Conservation (phyloP, 2,888 invertebrate species). For the Eupithecia vulgata region DNA sequence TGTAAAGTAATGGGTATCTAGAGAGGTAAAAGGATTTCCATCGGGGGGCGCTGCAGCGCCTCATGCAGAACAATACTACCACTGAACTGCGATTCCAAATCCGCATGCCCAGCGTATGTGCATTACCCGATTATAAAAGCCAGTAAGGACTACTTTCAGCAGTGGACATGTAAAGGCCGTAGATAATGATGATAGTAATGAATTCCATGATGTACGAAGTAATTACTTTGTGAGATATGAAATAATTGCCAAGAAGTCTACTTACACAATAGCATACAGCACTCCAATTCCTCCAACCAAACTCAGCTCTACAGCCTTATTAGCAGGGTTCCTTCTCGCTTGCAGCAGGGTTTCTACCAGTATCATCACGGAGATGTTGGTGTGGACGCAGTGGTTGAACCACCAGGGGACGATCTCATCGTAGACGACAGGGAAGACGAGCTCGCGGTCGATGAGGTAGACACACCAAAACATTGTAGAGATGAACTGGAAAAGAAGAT, state of each 20-base stretch:
- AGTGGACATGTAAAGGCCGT: too few species aligned
- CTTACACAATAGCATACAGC: slow-evolving; percentile 72
- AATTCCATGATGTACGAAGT: too few species aligned
- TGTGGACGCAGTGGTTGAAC: slow-evolving; percentile 85
- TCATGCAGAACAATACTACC: too few species aligned
- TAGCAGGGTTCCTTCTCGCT: slow-evolving; percentile 60
- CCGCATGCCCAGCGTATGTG: too few species aligned
- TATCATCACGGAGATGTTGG: slow-evolving; percentile 77
- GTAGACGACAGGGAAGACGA: slow-evolving; percentile 81
- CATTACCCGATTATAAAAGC: too few species aligned
- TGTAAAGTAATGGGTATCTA: too few species aligned
- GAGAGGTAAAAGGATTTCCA: too few species aligned
- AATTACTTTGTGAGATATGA: too few species aligned
- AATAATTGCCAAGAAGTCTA: not conserved
- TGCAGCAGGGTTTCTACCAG: slow-evolving; percentile 76
- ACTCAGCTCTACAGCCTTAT: slow-evolving; percentile 59
- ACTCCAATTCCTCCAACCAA: slow-evolving; percentile 54
- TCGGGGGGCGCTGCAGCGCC: too few species aligned
- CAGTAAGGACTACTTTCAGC: too few species aligned
- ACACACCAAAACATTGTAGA: slow-evolving; percentile 82
- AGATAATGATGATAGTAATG: too few species aligned
- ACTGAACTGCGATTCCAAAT: too few species aligned
- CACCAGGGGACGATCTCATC: slow-evolving; percentile 82
- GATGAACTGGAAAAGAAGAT: slow-evolving; percentile 77
- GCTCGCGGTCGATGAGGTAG: slow-evolving; percentile 81